These are phyloP conservation scores for Monopterus albus DNA, from an alignment of 2,113 vertebrate genomes.

Conservation along the genomic window DNA sequence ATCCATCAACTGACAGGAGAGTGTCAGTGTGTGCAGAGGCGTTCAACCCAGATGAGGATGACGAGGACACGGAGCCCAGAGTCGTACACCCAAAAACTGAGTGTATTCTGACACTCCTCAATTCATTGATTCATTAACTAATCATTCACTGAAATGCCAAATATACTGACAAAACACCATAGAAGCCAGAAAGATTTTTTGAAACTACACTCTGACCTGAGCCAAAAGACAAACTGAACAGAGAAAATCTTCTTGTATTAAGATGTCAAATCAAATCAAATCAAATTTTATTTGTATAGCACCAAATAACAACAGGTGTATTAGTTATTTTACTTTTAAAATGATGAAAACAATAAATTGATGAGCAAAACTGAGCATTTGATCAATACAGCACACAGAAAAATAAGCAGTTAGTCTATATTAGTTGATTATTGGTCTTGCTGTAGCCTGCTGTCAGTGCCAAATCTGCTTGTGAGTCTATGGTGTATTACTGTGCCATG, in stretches of 20 bases:
- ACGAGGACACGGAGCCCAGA: too few relatives aligned
- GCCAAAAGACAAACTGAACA: neutral
- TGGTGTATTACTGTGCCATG: conserved; percentile 48
- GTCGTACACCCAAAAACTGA: too few relatives aligned
- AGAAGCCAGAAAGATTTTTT: neutral
- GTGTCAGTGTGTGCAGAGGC: too few relatives aligned
- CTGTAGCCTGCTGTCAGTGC: neutral
- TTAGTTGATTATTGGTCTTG: neutral
- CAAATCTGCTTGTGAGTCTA: conserved; percentile 17
- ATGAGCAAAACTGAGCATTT: neutral
- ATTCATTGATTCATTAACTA: conserved; percentile 4
- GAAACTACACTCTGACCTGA: neutral
- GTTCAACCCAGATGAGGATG: too few relatives aligned
- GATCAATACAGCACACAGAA: neutral
- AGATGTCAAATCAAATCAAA: too few relatives aligned
- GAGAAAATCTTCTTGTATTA: neutral
- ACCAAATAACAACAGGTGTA: too few relatives aligned
- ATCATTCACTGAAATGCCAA: conserved; percentile 6
- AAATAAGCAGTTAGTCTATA: neutral
- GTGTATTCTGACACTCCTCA: too few relatives aligned
- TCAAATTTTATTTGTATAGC: too few relatives aligned
- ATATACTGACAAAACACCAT: neutral
- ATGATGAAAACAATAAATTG: neutral
- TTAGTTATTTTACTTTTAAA: too few relatives aligned
- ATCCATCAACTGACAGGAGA: too few relatives aligned